phyloP scores from a whole-genome alignment of 2,113 vertebrate genomes.

The Diadophis punctatus region DNA sequence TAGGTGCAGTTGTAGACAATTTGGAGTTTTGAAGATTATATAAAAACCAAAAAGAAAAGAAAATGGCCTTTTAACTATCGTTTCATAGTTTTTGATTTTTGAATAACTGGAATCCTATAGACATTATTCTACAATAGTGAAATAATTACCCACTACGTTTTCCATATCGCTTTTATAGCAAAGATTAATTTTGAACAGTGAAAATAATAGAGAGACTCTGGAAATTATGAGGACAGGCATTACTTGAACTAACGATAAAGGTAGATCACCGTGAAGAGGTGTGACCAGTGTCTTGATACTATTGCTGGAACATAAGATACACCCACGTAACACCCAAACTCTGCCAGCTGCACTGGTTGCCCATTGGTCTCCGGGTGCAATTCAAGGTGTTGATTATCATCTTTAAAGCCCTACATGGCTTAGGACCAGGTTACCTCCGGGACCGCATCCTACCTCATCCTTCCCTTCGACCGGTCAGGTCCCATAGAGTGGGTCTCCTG shows the following conservation, averaged over 20 bases:
- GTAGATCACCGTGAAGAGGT: background rate
- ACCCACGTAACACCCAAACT: no score
- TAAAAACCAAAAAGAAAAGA: background rate
- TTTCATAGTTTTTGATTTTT: slow-evolving; percentile 2
- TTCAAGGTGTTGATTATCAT: no score
- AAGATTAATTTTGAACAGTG: background rate
- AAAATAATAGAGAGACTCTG: background rate
- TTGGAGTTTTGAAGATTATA: slow-evolving; percentile 45
- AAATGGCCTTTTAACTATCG: background rate
- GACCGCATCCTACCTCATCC: no score
- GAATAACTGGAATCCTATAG: background rate
- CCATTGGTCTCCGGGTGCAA: no score
- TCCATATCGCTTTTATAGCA: background rate
- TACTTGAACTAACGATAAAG: background rate
- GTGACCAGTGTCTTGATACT: background rate
- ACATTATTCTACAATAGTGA: background rate
- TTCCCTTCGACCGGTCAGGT: no score
- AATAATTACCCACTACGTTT: background rate
- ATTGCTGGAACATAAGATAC: background rate
- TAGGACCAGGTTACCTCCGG: no score
- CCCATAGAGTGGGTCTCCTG: no score
- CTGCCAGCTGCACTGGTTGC: no score
- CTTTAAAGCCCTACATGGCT: no score
- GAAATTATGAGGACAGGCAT: background rate
- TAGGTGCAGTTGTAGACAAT: slow-evolving; percentile 59